Base-by-base conservation (phyloP, 2,113 vertebrate genomes). In the Rhea americana region DNA sequence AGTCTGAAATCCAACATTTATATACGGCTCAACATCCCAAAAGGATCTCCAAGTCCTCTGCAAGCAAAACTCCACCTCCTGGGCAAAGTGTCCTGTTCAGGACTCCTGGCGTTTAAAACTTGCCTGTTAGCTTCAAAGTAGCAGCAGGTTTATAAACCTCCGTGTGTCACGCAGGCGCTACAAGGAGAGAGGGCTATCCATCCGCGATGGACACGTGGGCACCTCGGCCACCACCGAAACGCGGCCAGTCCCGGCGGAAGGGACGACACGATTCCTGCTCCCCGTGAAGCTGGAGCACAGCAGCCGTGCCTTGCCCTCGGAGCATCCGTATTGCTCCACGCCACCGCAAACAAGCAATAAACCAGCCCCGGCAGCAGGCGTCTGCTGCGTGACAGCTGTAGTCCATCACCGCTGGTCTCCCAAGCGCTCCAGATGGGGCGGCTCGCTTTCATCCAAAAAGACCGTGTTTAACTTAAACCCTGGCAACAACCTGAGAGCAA, bases 261-360 rank as follows among this genome's bases (percentile, higher is more conserved):
- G 53, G 39, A 51, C 55, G 74, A 41, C 18, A 4, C 0, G 3
- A 17, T 8, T 39, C 25, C 48, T 5, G 25, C 48, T 37, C n/a
- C 70, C 13, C 20, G 13, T 18, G 26, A 66, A 45, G 30, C 28
- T 2, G 4, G 16, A 45, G 10, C 63, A 32, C 20, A 41, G 30
- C 21, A 66, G 8, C 10, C 9, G 7, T 43, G 39, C 39, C 41
- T 45, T 45, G 43, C 43, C 43, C 43, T 45, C 43, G 15, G 15
- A 45, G 41, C 63, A 51, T 62, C 5, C 68, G 86, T 61, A 73
- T 80, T 84, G 16, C 25, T 81, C 79, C 7, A 4, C 11, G 7
- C 87, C 90, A 82, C 78, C 63, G 71, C 82, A 82, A 93, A 94
- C 41, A 35, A 85, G 77, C 61, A 30, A 74, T 39, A 91, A 95